Evolutionary conservation across 2,888 invertebrate genomes (phyloP).

Genomic region (Drosophila subsilvestris): DNA sequence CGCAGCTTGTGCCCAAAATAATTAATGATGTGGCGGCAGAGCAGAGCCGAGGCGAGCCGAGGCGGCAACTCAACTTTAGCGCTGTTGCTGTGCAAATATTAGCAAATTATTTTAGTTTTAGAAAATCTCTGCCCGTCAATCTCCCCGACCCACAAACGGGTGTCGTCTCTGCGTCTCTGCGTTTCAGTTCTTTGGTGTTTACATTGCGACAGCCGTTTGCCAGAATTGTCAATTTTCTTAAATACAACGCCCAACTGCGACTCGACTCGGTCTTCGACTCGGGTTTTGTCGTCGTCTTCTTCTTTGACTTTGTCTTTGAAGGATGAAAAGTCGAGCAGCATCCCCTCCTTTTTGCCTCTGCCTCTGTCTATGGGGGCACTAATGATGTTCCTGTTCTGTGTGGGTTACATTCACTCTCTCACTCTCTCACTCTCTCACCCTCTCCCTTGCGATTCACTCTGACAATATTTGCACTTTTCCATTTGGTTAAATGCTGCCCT

Average conservation of each 20-base stretch:
- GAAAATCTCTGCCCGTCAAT: conserved; percentile 52
- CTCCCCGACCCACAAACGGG: background rate
- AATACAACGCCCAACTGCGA: conserved; percentile 31
- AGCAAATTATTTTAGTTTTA: conserved; percentile 79
- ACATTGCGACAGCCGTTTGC: conserved; percentile 47
- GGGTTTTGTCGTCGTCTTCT: background rate
- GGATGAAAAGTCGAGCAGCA: conserved; percentile 57
- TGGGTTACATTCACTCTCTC: conserved; percentile 61
- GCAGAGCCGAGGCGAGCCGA: conserved; percentile 22
- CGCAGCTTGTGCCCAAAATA: conserved; percentile 62
- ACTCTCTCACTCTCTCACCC: conserved; percentile 12
- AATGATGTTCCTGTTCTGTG: conserved; percentile 78
- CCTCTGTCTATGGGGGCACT: conserved; percentile 48
- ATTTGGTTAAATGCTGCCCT: conserved; percentile 71
- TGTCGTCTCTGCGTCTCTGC: background rate
- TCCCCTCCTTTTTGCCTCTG: conserved; percentile 45
- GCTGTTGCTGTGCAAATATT: conserved; percentile 76
- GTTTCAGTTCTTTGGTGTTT: conserved; percentile 51
- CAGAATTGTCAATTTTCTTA: conserved; percentile 50
- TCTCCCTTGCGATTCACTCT: conserved; percentile 39
- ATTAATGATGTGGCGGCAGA: conserved; percentile 72
- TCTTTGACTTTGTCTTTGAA: conserved; percentile 39
- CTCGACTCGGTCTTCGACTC: background rate
- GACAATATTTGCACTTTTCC: conserved; percentile 80
- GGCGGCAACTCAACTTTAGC: conserved; percentile 28